phyloP scores from a whole-genome alignment of 1,140 invertebrate genomes.

The Trichonephila clavipes region DNA sequence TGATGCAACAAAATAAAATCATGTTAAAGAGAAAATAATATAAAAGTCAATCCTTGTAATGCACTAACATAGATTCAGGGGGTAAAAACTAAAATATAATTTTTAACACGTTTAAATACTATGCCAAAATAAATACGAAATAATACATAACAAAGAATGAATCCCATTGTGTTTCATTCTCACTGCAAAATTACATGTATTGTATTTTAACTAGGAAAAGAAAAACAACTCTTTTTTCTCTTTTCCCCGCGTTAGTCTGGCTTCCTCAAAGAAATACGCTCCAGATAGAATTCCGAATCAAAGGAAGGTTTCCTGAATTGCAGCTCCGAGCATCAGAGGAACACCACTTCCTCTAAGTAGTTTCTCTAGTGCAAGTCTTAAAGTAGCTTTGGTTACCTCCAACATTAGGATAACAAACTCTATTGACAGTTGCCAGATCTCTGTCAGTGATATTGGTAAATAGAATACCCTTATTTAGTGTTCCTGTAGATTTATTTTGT shows the following conservation, averaged over 20 bases:
- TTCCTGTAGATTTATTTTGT: neutral
- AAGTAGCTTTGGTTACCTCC: constrained; percentile 39
- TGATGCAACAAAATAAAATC: too few species aligned
- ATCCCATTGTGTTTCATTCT: neutral
- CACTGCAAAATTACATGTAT: neutral
- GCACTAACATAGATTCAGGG: too few species aligned
- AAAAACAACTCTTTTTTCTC: neutral
- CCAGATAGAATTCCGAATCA: neutral
- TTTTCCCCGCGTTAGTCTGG: neutral
- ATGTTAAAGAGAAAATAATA: too few species aligned
- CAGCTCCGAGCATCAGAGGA: neutral
- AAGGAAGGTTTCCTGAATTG: neutral
- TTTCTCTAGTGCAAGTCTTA: constrained; percentile 14
- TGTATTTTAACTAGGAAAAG: neutral
- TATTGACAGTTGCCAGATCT: constrained; percentile 40
- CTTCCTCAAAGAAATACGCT: neutral
- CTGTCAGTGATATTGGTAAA: constrained; percentile 13
- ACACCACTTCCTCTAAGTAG: constrained; percentile 43
- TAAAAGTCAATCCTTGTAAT: too few species aligned
- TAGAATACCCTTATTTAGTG: constrained; percentile 20
- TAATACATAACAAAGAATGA: neutral
- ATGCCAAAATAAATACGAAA: too few species aligned
- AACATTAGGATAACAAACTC: constrained; percentile 36
- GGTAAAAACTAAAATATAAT: too few species aligned
- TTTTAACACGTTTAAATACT: too few species aligned